These are phyloP conservation scores for Spodoptera picta DNA, from an alignment of 2,888 invertebrate species.

Conservation along the genomic window DNA sequence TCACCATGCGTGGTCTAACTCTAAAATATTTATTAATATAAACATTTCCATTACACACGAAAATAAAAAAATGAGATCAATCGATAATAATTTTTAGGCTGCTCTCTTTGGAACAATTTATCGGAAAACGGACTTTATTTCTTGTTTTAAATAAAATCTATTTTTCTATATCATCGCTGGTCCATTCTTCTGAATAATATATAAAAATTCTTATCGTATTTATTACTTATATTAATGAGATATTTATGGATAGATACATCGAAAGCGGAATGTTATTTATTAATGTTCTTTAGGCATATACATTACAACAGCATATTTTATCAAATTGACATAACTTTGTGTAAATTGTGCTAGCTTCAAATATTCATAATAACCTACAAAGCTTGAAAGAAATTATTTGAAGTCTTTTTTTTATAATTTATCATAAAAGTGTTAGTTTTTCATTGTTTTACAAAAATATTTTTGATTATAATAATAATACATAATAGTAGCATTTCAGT, in stretches of 20 bases:
- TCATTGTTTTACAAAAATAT: no score
- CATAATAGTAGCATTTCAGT: not conserved
- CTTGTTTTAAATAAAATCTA: slow-evolving; percentile 60
- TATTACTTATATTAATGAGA: slow-evolving; percentile 46
- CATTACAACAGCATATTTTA: slow-evolving; percentile 10
- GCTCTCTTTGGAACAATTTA: slow-evolving; percentile 88
- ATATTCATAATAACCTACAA: slow-evolving; percentile 3
- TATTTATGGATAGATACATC: slow-evolving; percentile 68
- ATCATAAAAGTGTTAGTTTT: no score
- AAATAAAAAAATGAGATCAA: slow-evolving; percentile 87
- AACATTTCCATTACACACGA: slow-evolving; percentile 81
- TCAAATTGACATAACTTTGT: slow-evolving; percentile 17
- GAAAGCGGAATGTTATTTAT: slow-evolving; percentile 76
- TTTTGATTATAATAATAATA: no score
- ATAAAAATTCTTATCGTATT: slow-evolving; percentile 44
- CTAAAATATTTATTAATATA: slow-evolving; percentile 75
- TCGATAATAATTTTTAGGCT: slow-evolving; percentile 87
- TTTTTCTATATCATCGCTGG: slow-evolving; percentile 68
- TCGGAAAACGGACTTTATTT: slow-evolving; percentile 72
- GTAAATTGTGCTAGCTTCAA: not conserved
- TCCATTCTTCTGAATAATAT: slow-evolving; percentile 66
- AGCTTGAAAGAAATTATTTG: not conserved
- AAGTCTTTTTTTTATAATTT: no score
- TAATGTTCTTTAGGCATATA: no score
- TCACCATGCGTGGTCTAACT: slow-evolving; percentile 68